Evolutionary conservation across 1,140 invertebrate genomes (phyloP).

Genomic region (Drosophila fuyamai): DNA sequence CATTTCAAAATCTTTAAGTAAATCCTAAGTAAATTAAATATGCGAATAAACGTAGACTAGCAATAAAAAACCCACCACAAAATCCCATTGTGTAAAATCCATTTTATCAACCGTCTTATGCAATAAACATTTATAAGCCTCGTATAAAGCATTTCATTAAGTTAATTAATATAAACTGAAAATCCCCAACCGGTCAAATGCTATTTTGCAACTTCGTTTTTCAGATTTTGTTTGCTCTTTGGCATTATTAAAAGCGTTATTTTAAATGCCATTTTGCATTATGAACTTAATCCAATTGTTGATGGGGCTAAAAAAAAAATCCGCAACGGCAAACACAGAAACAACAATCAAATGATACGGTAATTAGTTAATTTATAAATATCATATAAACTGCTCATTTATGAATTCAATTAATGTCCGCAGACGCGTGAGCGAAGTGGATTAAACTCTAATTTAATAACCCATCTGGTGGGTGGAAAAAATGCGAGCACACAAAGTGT

Average conservation of each 20-base stretch:
- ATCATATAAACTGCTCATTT: slow-evolving; percentile 79
- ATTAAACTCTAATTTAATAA: slow-evolving; percentile 81
- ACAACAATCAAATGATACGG: slow-evolving; percentile 63
- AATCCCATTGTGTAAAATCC: slow-evolving; percentile 26
- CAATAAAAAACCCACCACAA: slow-evolving; percentile 2
- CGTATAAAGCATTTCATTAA: slow-evolving; percentile 65
- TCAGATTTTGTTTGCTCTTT: slow-evolving; percentile 23
- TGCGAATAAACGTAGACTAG: background rate
- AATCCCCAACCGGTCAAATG: slow-evolving; percentile 56
- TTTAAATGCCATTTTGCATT: slow-evolving; percentile 74
- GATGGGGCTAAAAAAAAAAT: slow-evolving; percentile 2
- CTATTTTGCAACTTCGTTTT: slow-evolving; percentile 41
- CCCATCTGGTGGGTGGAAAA: slow-evolving; percentile 23
- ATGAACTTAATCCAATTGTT: slow-evolving; percentile 76
- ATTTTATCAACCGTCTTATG: slow-evolving; percentile 7
- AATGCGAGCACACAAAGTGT: slow-evolving; percentile 21
- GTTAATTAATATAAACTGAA: slow-evolving; percentile 75
- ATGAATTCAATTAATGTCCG: slow-evolving; percentile 77
- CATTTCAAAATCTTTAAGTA: too few species aligned
- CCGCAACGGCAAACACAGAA: slow-evolving; percentile 17
- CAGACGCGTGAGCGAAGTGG: slow-evolving; percentile 65
- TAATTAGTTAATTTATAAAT: slow-evolving; percentile 81
- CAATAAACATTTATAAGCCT: slow-evolving; percentile 22
- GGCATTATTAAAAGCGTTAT: slow-evolving; percentile 61
- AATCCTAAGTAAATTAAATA: background rate